Evolutionary conservation across 1,140 invertebrate genomes (phyloP).

Genomic region (Drosophila burlai): DNA sequence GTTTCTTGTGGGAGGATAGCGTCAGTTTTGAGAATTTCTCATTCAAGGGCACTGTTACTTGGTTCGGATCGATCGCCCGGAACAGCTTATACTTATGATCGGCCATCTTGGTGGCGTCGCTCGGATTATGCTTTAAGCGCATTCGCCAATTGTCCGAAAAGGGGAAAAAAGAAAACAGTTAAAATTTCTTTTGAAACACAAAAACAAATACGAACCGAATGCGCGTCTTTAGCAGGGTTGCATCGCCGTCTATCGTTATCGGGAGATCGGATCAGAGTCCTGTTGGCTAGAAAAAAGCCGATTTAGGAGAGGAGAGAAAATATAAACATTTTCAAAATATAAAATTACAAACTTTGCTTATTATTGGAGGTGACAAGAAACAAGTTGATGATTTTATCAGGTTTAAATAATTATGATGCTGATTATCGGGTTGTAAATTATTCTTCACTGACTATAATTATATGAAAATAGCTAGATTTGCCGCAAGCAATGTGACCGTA

Average conservation of each 20-base stretch:
- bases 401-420: not conserved
- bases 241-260: conserved; percentile 4
- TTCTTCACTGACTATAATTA: too few species aligned
- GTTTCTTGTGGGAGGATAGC: conserved; percentile 72
- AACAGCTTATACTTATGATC: conserved; percentile 69
- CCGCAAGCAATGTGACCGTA: not conserved
- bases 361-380: not conserved
- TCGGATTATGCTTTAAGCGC: conserved; percentile 22
- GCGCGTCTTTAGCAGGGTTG: conserved; percentile 13
- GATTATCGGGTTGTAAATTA: too few species aligned
- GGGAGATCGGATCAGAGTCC: not conserved
- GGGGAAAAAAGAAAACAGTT: not conserved
- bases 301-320: not conserved
- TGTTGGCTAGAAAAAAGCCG: not conserved
- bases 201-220: conserved; percentile 27
- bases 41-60: conserved; percentile 73
- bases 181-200: not conserved
- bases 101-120: conserved; percentile 50
- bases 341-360: not conserved
- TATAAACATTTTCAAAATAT: not conserved
- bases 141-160: conserved; percentile 17
- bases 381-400: not conserved
- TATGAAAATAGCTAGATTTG: not conserved
- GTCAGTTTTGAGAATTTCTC: conserved; percentile 79
- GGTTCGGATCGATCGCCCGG: conserved; percentile 68